phyloP scores from a whole-genome alignment of 2,888 invertebrate genomes.

The Lamellibrachia columna region DNA sequence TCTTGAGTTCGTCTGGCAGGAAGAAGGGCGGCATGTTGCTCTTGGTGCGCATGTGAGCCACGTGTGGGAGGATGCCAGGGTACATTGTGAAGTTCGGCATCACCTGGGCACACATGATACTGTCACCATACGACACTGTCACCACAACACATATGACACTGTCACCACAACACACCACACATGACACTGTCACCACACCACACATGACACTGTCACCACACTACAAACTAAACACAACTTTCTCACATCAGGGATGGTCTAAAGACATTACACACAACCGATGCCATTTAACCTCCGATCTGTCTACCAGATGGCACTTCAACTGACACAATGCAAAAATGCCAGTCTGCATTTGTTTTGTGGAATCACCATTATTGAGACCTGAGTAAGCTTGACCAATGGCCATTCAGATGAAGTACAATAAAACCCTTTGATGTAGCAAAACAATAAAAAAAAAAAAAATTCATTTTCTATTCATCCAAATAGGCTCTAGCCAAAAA shows the following conservation, averaged over 20 bases:
- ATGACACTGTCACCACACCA: too few species aligned
- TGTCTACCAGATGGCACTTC: neutral
- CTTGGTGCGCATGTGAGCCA: conserved; percentile 66
- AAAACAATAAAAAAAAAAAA: too few species aligned
- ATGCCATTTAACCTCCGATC: too few species aligned
- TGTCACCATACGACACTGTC: neutral
- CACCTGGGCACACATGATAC: conserved; percentile 27
- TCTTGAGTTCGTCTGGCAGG: conserved; percentile 83
- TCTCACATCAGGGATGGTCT: too few species aligned
- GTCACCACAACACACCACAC: too few species aligned
- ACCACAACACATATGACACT: neutral
- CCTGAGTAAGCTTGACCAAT: too few species aligned
- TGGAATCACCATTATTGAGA: too few species aligned
- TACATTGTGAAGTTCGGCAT: conserved; percentile 65
- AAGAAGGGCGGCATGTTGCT: conserved; percentile 73
- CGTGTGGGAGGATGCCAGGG: conserved; percentile 63
- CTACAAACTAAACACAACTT: too few species aligned
- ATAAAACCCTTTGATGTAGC: too few species aligned
- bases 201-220: too few species aligned
- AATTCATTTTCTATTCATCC: neutral
- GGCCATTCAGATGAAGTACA: too few species aligned
- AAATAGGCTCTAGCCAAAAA: neutral
- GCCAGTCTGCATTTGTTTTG: neutral
- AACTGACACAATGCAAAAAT: neutral
- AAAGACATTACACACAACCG: too few species aligned